These are phyloP conservation scores for Gila orcuttii DNA, from an alignment of 2,113 vertebrate species.

Conservation along the genomic window DNA sequence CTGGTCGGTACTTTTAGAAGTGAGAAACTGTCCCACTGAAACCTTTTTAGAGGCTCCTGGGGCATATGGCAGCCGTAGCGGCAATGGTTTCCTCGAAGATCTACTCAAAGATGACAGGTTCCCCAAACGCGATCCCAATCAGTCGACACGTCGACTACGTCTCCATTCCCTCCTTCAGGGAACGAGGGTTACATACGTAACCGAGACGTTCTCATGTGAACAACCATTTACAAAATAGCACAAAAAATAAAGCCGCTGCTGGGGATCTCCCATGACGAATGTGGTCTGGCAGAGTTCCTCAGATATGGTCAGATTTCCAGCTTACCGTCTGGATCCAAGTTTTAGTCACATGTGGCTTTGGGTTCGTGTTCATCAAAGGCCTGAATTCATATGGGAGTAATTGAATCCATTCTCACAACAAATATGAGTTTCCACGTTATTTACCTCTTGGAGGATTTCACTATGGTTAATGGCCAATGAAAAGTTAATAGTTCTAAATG, in stretches of 20 bases:
- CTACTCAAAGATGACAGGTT: no score
- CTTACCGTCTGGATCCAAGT: background rate
- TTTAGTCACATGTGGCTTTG: conserved; percentile 16
- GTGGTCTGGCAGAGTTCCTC: conserved; percentile 38
- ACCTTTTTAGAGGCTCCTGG: no score
- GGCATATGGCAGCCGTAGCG: no score
- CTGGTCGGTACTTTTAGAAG: no score
- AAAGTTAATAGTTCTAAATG: background rate
- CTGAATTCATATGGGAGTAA: conserved; percentile 45
- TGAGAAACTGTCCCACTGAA: no score
- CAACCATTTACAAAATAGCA: background rate
- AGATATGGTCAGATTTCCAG: conserved; percentile 22
- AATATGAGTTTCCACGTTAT: conserved; percentile 56
- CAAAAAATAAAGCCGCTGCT: background rate
- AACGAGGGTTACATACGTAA: no score
- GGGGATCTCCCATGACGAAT: background rate
- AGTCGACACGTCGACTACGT: no score
- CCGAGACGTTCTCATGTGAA: conserved; percentile 4
- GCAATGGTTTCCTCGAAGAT: no score
- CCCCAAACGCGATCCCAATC: no score
- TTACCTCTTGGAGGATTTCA: conserved; percentile 43
- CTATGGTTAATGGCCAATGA: conserved; percentile 19
- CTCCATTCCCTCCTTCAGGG: no score
- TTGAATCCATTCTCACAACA: conserved; percentile 55
- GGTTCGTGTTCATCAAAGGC: conserved; percentile 26